Evolutionary conservation across 2,797 vertebrate genomes (phyloP).

Genomic region (Notolepis coatsorum): DNA sequence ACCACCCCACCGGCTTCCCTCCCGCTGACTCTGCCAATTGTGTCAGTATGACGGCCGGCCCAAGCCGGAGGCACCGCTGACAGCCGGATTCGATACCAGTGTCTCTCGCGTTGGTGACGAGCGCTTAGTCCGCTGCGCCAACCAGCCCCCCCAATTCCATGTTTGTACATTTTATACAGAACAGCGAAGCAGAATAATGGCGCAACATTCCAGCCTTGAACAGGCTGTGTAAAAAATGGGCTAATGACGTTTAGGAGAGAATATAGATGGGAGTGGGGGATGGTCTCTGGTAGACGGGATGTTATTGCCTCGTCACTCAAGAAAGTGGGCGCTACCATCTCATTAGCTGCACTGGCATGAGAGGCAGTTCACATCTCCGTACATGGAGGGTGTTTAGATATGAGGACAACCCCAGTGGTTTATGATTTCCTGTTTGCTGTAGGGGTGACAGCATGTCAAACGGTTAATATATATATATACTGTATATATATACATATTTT

Average conservation of each 20-base stretch:
- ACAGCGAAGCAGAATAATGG: too few relatives aligned
- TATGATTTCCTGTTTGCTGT: neutral
- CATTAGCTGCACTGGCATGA: neutral
- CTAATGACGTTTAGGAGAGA: neutral
- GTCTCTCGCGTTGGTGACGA: too few relatives aligned
- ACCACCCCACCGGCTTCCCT: too few relatives aligned
- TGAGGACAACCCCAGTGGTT: neutral
- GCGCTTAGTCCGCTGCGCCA: too few relatives aligned
- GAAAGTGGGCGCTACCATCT: neutral
- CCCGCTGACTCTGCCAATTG: too few relatives aligned
- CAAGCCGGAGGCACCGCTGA: too few relatives aligned
- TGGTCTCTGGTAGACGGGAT: neutral
- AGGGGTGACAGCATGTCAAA: neutral
- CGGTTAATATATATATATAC: neutral
- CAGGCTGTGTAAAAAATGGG: too few relatives aligned
- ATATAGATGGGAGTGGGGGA: neutral
- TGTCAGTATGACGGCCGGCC: too few relatives aligned
- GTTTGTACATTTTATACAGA: too few relatives aligned
- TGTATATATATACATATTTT: neutral
- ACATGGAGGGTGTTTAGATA: neutral
- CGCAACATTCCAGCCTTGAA: too few relatives aligned
- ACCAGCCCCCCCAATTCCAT: too few relatives aligned
- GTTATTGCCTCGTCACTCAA: neutral
- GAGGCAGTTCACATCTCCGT: neutral
- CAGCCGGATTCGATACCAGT: too few relatives aligned